Evolutionary conservation across 2,797 vertebrate genomes (phyloP).

Genomic region (Eleutherodactylus coqui): DNA sequence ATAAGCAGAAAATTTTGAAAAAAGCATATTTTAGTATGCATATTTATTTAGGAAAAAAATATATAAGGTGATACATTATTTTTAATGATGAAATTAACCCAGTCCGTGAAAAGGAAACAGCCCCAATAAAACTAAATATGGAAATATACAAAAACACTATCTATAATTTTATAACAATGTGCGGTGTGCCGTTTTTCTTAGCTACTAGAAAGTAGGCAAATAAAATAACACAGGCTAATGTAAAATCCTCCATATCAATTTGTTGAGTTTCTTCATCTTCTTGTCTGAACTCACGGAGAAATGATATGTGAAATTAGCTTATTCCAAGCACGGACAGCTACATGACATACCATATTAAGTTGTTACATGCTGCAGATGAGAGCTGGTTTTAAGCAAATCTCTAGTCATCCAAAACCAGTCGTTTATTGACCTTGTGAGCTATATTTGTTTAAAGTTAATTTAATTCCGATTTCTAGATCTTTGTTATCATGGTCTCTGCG

Average conservation of each 20-base stretch:
- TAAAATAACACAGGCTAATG: not conserved
- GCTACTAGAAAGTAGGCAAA: not conserved
- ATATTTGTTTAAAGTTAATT: slow-evolving; percentile 51
- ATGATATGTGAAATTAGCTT: not conserved
- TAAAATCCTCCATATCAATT: not conserved
- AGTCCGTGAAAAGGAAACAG: too few relatives aligned
- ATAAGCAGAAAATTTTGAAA: too few relatives aligned
- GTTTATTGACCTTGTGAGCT: slow-evolving; percentile 34
- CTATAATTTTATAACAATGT: not conserved
- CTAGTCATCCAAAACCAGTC: slow-evolving; percentile 35
- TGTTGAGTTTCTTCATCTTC: not conserved
- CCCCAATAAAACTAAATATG: not conserved
- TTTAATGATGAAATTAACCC: too few relatives aligned
- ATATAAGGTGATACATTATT: too few relatives aligned
- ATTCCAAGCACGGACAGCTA: slow-evolving; percentile 22
- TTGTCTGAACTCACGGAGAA: not conserved
- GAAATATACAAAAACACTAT: not conserved
- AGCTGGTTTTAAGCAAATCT: slow-evolving; percentile 38
- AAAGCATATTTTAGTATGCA: too few relatives aligned
- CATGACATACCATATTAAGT: slow-evolving; percentile 22
- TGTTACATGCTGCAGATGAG: slow-evolving; percentile 38
- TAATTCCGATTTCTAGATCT: slow-evolving; percentile 35
- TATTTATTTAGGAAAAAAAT: too few relatives aligned
- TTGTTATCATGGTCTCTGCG: slow-evolving; percentile 14
- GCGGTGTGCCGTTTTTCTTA: not conserved